Evolutionary conservation across 2,888 invertebrate genomes (phyloP).

Genomic region (Drosophila ochracea): DNA sequence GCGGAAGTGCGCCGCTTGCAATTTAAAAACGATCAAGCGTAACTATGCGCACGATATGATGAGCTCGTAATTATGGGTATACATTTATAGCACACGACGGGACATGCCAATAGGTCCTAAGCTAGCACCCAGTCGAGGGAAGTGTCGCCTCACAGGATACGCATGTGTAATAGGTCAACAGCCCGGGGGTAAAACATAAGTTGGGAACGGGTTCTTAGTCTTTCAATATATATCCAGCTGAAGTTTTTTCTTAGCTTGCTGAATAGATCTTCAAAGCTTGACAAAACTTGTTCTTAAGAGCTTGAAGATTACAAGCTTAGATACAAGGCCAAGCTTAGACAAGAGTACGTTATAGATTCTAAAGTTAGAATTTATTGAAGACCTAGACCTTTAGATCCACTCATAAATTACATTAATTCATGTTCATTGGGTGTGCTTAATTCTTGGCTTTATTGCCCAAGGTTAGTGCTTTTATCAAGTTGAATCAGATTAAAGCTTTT

Average conservation of each 20-base stretch:
- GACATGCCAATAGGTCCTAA: conserved; percentile 34
- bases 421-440: no score
- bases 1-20: conserved; percentile 72
- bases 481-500: not conserved
- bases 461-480: not conserved
- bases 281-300: not conserved
- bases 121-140: not conserved
- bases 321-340: not conserved
- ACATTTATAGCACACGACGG: conserved; percentile 61
- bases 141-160: conserved; percentile 18
- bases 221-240: not conserved
- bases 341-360: not conserved
- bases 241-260: not conserved
- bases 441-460: not conserved
- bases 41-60: conserved; percentile 60
- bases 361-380: not conserved
- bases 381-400: not conserved
- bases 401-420: not conserved
- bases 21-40: conserved; percentile 79
- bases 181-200: conserved; percentile 1
- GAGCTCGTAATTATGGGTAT: conserved; percentile 70
- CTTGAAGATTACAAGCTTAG: not conserved
- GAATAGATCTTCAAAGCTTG: not conserved
- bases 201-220: conserved; percentile 1
- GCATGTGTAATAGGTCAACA: conserved; percentile 35